Evolutionary conservation across 2,888 invertebrate genomes (phyloP), one percentile per base, ranked within the genome.

Genomic region (Drosophila pseudotalamancana): DNA sequence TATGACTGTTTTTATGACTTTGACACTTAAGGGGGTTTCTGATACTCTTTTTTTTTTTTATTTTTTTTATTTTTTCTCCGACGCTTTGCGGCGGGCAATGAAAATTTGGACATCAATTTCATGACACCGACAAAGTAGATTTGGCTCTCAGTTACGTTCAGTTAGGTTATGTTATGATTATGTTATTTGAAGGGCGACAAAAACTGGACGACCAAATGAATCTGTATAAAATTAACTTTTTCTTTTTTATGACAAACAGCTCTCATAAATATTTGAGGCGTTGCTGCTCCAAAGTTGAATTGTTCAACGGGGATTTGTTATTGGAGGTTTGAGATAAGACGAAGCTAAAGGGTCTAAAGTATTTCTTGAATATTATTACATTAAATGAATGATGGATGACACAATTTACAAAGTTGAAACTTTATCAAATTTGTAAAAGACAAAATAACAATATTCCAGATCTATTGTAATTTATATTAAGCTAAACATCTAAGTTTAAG

Each of bases 1-100:
- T 73, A 84, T 67, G 78, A 43, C 74, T 45, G 50, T 55, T 73
- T 79, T 74, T 71, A 66, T 50, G 62, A 31, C 54, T 63, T 37
- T 51, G 50, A 32, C 68, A 72, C 69, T 78, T 69, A 65, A 68
- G 62, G 42, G 60, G 29, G 16, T 48, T 25, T 21, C 37, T 56
- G 25, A n/a, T 43, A 23, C 18, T 43, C 53, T 23, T 35, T 19
- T 46, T 50, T 27, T 27, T n/a, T n/a, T n/a, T n/a, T n/a, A n/a
- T n/a, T n/a, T n/a, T n/a, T n/a, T n/a, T n/a, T n/a, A n/a, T n/a
- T n/a, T n/a, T n/a, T n/a, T n/a, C n/a, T n/a, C n/a, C 23, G 19
- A 35, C n/a, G 46, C 34, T 45, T 48, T 50, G 32, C 4, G 29
- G 45, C 29, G 21, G 11, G 29, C 31, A 54, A 35, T 51, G 25